Conservation (phyloP, 2,113 vertebrate genomes). For the Nipponia nippon region DNA sequence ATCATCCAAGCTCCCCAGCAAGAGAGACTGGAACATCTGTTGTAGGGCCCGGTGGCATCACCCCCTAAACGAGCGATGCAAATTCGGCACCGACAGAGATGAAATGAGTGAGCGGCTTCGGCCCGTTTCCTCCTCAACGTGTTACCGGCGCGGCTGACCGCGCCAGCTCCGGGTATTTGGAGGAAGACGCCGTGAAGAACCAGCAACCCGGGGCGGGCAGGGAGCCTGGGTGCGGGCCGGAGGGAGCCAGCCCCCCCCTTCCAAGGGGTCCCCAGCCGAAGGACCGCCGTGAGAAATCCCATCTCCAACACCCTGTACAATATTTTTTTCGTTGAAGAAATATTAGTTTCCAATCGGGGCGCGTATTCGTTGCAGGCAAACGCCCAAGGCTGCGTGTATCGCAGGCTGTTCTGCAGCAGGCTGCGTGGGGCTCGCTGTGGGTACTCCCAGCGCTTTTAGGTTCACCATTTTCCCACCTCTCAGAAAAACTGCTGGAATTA, state of each 20-base stretch:
- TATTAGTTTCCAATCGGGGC: rapidly evolving
- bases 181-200: not conserved
- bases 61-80: not conserved
- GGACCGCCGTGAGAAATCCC: rapidly evolving
- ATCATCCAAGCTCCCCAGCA: not conserved
- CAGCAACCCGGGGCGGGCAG: rapidly evolving
- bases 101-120: not conserved
- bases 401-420: rapidly evolving
- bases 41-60: not conserved
- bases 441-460: rapidly evolving
- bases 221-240: rapidly evolving
- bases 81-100: not conserved
- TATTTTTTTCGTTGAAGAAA: rapidly evolving
- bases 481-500: not conserved
- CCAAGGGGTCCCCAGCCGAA: rapidly evolving
- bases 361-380: rapidly evolving
- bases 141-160: rapidly evolving
- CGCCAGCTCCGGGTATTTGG: rapidly evolving
- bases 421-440: rapidly evolving
- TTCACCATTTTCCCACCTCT: rapidly evolving
- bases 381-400: rapidly evolving
- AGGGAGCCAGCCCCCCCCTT: rapidly evolving
- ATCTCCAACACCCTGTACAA: rapidly evolving
- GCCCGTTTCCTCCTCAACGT: rapidly evolving
- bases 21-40: not conserved